These are phyloP conservation scores for Ophonus ardosiacus DNA, from an alignment of 2,888 invertebrate genomes.

Conservation along the genomic window DNA sequence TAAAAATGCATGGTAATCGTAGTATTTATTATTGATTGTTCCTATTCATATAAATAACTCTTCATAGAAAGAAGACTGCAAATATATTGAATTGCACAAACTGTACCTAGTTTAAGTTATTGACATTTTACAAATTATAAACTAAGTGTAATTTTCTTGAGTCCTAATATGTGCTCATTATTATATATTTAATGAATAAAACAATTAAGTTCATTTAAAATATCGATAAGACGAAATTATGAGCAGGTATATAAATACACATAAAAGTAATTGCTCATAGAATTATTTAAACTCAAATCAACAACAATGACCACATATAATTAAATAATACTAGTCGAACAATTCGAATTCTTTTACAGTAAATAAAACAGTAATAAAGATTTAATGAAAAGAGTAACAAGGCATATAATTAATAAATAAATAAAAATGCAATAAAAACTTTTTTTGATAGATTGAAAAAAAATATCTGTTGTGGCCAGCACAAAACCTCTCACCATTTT, in stretches of 20 bases:
- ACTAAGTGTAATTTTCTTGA: too few relatives aligned
- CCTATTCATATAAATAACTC: too few relatives aligned
- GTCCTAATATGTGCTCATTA: too few relatives aligned
- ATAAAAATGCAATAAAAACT: slow-evolving; percentile 52
- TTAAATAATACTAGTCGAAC: slow-evolving; percentile 41
- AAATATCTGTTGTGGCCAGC: too few relatives aligned
- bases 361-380: slow-evolving; percentile 44
- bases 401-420: slow-evolving; percentile 48
- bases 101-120: slow-evolving; percentile 50
- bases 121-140: slow-evolving; percentile 25
- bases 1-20: too few relatives aligned
- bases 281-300: slow-evolving; percentile 25
- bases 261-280: slow-evolving; percentile 16
- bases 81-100: slow-evolving; percentile 45
- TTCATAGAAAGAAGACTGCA: too few relatives aligned
- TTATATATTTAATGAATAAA: too few relatives aligned
- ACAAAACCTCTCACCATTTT: too few relatives aligned
- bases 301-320: slow-evolving; percentile 37
- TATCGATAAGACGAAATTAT: slow-evolving; percentile 21
- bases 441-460: too few relatives aligned
- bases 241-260: neutral
- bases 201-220: neutral
- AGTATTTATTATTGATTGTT: too few relatives aligned
- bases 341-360: slow-evolving; percentile 37
- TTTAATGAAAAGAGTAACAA: slow-evolving; percentile 40